Evolutionary conservation across 2,797 vertebrate species (phyloP).

Genomic region (Xenops minutus): DNA sequence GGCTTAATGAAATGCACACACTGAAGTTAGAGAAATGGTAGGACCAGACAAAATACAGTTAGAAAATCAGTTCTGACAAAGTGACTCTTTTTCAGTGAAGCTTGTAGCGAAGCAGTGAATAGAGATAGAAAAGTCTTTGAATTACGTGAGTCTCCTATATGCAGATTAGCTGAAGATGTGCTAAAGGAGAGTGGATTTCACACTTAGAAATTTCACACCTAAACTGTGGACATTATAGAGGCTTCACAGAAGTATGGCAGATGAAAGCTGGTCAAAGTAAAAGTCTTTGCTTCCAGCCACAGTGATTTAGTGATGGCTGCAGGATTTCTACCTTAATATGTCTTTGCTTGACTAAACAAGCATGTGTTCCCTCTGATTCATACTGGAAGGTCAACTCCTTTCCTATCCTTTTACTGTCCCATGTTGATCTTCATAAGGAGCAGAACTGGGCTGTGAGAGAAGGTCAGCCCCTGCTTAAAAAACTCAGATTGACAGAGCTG

Average conservation of each 20-base stretch:
- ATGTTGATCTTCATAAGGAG: not conserved
- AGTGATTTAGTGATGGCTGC: not conserved
- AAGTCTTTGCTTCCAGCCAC: constrained; percentile 20
- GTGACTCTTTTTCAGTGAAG: not conserved
- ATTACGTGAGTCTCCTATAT: not conserved
- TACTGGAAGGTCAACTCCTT: not conserved
- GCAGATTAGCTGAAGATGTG: not conserved
- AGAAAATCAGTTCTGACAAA: not conserved
- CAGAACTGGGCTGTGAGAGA: not conserved
- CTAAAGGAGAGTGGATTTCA: constrained; percentile 7
- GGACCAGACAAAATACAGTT: not conserved
- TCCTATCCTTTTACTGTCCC: not conserved
- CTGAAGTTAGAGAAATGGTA: not conserved
- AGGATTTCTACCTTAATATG: not conserved
- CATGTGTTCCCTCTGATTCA: not conserved
- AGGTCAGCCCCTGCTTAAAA: not conserved
- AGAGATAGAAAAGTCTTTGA: not conserved
- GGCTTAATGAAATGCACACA: not conserved
- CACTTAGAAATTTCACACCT: constrained; percentile 27
- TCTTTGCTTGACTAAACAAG: constrained; percentile 26
- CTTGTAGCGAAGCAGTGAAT: not conserved
- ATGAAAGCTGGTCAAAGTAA: not conserved
- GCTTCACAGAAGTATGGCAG: not conserved
- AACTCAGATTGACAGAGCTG: not conserved
- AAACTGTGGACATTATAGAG: not conserved